Evolutionary conservation across 2,113 vertebrate genomes (phyloP).

Genomic region (Scopus umbretta): DNA sequence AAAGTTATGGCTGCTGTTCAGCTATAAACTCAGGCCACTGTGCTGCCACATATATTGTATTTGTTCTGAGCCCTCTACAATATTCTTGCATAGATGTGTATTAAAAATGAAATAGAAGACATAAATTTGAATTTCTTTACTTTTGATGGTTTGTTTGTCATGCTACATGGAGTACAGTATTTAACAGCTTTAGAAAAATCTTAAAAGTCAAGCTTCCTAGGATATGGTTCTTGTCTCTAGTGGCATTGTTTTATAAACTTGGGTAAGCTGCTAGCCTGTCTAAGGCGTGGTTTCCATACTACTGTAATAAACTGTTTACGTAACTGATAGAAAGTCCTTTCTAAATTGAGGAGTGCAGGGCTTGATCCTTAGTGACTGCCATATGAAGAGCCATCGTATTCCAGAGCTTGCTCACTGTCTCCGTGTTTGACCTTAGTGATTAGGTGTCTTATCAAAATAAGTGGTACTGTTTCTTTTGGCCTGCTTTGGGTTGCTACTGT

Average conservation of each 20-base stretch:
- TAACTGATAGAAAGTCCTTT: not conserved
- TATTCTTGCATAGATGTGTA: not conserved
- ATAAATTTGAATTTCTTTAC: not conserved
- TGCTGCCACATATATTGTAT: not conserved
- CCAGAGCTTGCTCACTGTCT: not conserved
- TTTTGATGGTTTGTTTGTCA: not conserved
- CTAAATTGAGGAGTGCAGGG: not conserved
- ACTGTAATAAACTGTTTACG: not conserved
- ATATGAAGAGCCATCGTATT: rapidly evolving
- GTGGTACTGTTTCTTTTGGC: not conserved
- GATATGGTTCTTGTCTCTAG: not conserved
- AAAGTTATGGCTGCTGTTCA: not conserved
- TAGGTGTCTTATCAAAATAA: not conserved
- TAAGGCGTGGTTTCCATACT: not conserved
- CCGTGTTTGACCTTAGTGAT: not conserved
- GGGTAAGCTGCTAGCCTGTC: not conserved
- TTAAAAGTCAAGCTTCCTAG: not conserved
- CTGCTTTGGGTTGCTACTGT: not conserved
- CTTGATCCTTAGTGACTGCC: not conserved
- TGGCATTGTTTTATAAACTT: not conserved
- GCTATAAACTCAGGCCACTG: not conserved
- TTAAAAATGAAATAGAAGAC: not conserved
- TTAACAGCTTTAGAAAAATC: not conserved
- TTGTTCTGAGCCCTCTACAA: not conserved
- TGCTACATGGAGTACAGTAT: not conserved